Conservation (phyloP, 1,140 invertebrate genomes). For the Galleria mellonella region DNA sequence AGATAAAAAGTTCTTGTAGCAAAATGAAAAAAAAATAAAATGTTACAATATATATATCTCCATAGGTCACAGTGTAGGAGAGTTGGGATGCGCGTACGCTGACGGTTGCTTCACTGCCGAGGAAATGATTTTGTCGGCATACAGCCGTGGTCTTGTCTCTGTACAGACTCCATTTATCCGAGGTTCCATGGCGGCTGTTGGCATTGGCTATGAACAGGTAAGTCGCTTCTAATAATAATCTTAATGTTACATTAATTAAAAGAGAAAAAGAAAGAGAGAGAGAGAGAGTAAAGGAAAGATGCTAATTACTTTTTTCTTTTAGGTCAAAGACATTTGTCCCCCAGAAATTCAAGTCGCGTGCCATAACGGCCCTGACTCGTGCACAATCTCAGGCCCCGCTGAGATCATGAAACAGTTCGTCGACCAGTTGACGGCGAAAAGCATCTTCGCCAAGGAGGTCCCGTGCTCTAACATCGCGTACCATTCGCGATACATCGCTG, state of each 20-base stretch:
- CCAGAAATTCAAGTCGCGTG: slow-evolving; percentile 80
- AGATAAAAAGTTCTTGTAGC: too few relatives aligned
- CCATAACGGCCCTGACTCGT: slow-evolving; percentile 82
- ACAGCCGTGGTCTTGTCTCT: slow-evolving; percentile 88
- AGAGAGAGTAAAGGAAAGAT: too few relatives aligned
- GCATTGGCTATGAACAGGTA: slow-evolving; percentile 75
- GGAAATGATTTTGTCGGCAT: slow-evolving; percentile 86
- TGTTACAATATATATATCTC: not conserved
- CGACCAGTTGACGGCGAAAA: slow-evolving; percentile 75
- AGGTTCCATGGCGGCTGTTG: slow-evolving; percentile 89
- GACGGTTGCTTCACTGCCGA: slow-evolving; percentile 88
- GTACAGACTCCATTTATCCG: slow-evolving; percentile 81
- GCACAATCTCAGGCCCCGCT: slow-evolving; percentile 85
- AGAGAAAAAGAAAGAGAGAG: not conserved
- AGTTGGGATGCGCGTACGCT: slow-evolving; percentile 90
- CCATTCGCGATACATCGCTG: slow-evolving; percentile 82
- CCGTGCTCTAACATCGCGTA: slow-evolving; percentile 82
- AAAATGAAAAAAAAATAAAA: too few relatives aligned
- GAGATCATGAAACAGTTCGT: slow-evolving; percentile 78
- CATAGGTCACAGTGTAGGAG: slow-evolving; percentile 84
- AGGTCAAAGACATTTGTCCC: slow-evolving; percentile 75
- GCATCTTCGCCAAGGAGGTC: slow-evolving; percentile 83
- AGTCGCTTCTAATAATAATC: too few relatives aligned
- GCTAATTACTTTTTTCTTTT: not conserved
- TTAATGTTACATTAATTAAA: not conserved